Evolutionary conservation across 2,797 vertebrate genomes (phyloP), one percentile per base, ranked within the genome.

Genomic region (Sternotherus odoratus): DNA sequence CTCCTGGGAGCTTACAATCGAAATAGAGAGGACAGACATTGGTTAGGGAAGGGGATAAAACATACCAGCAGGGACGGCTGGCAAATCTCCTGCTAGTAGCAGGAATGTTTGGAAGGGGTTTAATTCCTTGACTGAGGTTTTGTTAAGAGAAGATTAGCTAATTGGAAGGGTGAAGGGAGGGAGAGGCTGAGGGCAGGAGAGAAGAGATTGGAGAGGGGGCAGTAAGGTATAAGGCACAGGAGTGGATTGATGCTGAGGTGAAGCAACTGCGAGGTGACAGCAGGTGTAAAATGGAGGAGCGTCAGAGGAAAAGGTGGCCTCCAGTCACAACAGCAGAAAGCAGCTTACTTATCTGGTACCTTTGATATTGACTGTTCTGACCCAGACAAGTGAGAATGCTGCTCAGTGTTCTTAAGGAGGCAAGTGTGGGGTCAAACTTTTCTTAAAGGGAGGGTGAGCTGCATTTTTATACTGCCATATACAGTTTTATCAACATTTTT

Each of bases 241-340:
- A 77, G 60, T 88, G 89, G 57, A 60, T 15, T 60, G 30, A 33
- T 33, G 30, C 30, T 60, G 57, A 60, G 13, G 28, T 57, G 56
- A 57, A 19, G 16, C 2, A 16, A 17, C 60, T 63, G 30, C 33
- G 60, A 63, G 60, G 33, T 36, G 60, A 5, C 10, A 66, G 16
- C 60, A n/a, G 16, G 60, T 17, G 16, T n/a, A 33, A n/a, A 63
- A n/a, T n/a, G 60, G 60, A 66, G 60, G 33, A 66, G 60, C 60
- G 21, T 16, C 17, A 8, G 9, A 17, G 83, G 83, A 95, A 78
- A 92, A 95, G 82, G 86, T 85, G 94, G 83, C 89, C 69, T 88
- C 91, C 91, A 95, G 63, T 91, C 87, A 92, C 96, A 94, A 96
- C 91, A 89, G 91, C 84, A 91, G 93, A 95, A 95, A 92, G 94